These are phyloP conservation scores for Diadromus collaris DNA, from an alignment of 2,888 invertebrate species.

Conservation along the genomic window DNA sequence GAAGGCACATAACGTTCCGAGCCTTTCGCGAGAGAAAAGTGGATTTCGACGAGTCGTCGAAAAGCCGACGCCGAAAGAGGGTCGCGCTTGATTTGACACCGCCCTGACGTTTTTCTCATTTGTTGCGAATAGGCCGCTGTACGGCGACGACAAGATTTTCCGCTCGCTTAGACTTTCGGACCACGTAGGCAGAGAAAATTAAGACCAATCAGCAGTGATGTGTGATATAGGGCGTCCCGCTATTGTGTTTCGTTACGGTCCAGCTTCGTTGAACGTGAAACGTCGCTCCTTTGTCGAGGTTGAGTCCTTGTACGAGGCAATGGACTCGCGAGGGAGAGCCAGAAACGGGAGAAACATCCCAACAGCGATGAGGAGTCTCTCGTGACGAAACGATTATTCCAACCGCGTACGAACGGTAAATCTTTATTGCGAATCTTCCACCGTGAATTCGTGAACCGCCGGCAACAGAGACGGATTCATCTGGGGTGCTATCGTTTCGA, in stretches of 20 bases:
- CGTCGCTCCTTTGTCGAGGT: background rate
- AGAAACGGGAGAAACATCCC: background rate
- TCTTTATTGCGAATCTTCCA: slow-evolving; percentile 70
- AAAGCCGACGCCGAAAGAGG: background rate
- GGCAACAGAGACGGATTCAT: slow-evolving; percentile 40
- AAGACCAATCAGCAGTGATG: slow-evolving; percentile 74
- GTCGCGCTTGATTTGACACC: background rate
- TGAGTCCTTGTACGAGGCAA: slow-evolving; percentile 13
- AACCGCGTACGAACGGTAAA: slow-evolving; percentile 68
- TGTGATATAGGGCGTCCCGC: slow-evolving; percentile 66
- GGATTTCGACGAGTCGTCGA: background rate
- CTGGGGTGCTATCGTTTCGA: slow-evolving; percentile 14
- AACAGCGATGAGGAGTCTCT: background rate
- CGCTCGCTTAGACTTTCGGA: slow-evolving; percentile 62
- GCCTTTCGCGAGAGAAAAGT: background rate
- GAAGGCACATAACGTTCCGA: slow-evolving; percentile 6
- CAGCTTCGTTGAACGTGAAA: background rate
- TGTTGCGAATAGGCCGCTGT: background rate
- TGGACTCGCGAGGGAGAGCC: background rate
- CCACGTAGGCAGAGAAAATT: slow-evolving; percentile 73
- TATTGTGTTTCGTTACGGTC: background rate
- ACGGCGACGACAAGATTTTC: slow-evolving; percentile 18
- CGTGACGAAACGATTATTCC: slow-evolving; percentile 62
- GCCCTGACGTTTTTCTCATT: slow-evolving; percentile 50
- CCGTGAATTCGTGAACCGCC: slow-evolving; percentile 62